Conservation (phyloP, 2,888 invertebrate genomes). For the Plemyria rubiginata region DNA sequence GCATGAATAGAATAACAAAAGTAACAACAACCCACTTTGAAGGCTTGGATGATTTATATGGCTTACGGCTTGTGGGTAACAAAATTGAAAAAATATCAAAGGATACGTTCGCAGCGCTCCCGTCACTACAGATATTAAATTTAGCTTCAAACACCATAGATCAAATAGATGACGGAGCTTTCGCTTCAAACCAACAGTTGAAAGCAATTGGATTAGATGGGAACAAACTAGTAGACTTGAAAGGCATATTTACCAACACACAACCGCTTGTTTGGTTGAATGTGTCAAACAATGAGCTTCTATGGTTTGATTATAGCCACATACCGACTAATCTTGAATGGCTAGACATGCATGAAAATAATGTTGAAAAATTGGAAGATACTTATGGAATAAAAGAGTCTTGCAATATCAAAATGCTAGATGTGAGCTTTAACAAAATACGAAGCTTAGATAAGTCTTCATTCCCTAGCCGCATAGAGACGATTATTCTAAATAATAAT, state of each 20-base stretch:
- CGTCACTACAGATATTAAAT: constrained; percentile 91
- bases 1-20: constrained; percentile 91
- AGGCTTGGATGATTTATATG: constrained; percentile 90
- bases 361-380: constrained; percentile 90
- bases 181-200: constrained; percentile 89
- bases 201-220: constrained; percentile 91
- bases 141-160: constrained; percentile 91
- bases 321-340: constrained; percentile 90
- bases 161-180: constrained; percentile 91
- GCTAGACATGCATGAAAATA: constrained; percentile 93
- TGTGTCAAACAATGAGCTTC: constrained; percentile 91
- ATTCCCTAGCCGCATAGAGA: constrained; percentile 90
- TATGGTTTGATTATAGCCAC: constrained; percentile 92
- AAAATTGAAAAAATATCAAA: constrained; percentile 90
- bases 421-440: constrained; percentile 90
- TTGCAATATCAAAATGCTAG: constrained; percentile 89
- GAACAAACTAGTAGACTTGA: constrained; percentile 91
- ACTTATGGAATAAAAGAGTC: constrained; percentile 88
- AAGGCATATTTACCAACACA: constrained; percentile 90
- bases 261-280: constrained; percentile 92
- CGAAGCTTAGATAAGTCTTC: constrained; percentile 88
- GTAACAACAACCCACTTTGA: constrained; percentile 90
- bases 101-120: constrained; percentile 89
- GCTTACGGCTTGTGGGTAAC: constrained; percentile 92
- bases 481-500: constrained; percentile 90